Conservation (phyloP, 2,888 invertebrate species). For the Synanthedon vespiformis region DNA sequence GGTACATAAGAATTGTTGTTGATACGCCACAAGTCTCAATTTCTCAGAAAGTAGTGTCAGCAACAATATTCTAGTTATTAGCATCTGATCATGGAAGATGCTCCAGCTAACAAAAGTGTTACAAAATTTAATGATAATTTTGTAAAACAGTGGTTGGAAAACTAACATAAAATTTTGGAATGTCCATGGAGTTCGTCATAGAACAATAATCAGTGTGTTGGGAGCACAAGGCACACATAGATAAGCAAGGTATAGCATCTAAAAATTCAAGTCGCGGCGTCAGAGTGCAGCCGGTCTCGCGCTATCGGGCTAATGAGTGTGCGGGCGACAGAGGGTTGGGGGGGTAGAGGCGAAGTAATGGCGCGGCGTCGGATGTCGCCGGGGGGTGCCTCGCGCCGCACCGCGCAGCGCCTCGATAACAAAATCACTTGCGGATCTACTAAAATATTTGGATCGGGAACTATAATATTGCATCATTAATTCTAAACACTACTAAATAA, state of each 20-base stretch:
- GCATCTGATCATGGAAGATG: no score
- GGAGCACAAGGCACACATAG: not conserved
- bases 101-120: no score
- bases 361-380: slow-evolving; percentile 65
- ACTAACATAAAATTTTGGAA: no score
- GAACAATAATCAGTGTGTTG: no score
- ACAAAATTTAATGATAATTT: no score
- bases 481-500: not conserved
- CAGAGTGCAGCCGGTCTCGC: slow-evolving; percentile 46
- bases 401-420: slow-evolving; percentile 45
- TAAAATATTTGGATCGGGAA: not conserved
- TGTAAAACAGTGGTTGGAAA: no score
- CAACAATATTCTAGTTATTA: no score
- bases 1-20: no score
- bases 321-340: slow-evolving; percentile 15
- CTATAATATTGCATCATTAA: not conserved
- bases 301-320: slow-evolving; percentile 51
- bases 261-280: slow-evolving; percentile 52
- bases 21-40: no score
- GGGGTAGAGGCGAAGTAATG: slow-evolving; percentile 41
- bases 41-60: no score
- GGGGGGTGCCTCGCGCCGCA: slow-evolving; percentile 48
- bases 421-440: slow-evolving; percentile 42
- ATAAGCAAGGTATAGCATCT: slow-evolving; percentile 14
- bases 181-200: no score